Percentiles rank a stretch among this genome's conserved stretches.
These are phyloP conservation scores for Stenolophus ochropezus DNA, from an alignment of 2,888 invertebrate species.

Conservation along the genomic window DNA sequence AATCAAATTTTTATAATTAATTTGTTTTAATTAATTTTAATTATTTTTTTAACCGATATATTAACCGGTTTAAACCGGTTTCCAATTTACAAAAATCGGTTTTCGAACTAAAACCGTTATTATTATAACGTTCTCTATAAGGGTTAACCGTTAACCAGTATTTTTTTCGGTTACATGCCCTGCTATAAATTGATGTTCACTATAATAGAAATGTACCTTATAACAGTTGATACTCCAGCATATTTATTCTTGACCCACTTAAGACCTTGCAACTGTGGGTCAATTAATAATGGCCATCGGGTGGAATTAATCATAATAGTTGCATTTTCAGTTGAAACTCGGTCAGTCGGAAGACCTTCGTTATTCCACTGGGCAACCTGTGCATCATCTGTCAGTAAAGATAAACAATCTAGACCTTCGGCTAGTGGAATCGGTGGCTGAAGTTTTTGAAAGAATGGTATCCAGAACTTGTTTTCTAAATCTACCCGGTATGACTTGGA, in stretches of 20 bases:
- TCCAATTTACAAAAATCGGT: no score
- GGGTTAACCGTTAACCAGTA: no score
- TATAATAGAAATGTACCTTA: no score
- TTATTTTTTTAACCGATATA: no score
- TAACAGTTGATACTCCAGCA: slow-evolving; percentile 81
- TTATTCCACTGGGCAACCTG: slow-evolving; percentile 96
- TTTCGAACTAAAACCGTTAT: no score
- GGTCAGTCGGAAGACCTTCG: slow-evolving; percentile 92
- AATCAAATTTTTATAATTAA: no score
- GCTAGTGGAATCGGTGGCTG: slow-evolving; percentile 87
- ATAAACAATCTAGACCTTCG: slow-evolving; percentile 85
- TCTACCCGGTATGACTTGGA: slow-evolving; percentile 88
- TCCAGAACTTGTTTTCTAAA: slow-evolving; percentile 86
- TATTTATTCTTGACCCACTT: slow-evolving; percentile 97
- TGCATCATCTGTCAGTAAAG: slow-evolving; percentile 94
- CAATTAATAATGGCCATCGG: slow-evolving; percentile 96
- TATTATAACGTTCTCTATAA: no score
- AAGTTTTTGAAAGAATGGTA: slow-evolving; percentile 84
- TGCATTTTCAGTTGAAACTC: slow-evolving; percentile 96
- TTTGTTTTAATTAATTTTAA: no score
- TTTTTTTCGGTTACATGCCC: no score
- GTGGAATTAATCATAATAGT: slow-evolving; percentile 92
- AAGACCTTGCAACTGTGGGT: slow-evolving; percentile 92
- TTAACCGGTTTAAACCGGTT: no score
- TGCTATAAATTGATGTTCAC: no score